Evolutionary conservation across 2,888 invertebrate species (phyloP), one percentile per base, ranked within the genome.

Genomic region (Bellardia bayeri): DNA sequence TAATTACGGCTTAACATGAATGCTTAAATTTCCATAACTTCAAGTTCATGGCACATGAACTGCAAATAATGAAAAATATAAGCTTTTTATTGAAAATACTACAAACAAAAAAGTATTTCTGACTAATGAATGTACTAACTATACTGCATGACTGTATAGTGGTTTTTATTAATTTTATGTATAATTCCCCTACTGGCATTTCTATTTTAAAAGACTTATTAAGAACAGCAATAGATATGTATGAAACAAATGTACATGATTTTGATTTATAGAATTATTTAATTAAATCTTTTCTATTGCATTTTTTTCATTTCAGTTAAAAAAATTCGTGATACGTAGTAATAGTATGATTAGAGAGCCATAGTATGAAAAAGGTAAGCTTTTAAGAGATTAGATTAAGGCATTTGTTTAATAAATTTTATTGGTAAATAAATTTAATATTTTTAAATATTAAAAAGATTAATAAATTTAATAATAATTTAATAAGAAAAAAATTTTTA

Each of bases 21-120:
- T 79, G 54, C 45, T 51, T 16, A 49, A 68, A 82, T 66, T 74
- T 86, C 42, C 61, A 82, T 74, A 49, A 45, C 9, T 56, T 69
- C 79, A 82, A 86, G 86, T 86, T 82, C 86, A 82, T 68, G 69
- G 82, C 16, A 54, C 40, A 49, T 33, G 3, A 76, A 76, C 37
- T 58, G 51, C 37, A 71, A 45, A 49, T 63, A 49, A 74, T 69
- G 5, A 40, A 58, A 58, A 30, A 74, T 51, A 4, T 16, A 4
- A 16, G 2, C 13, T 40, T 71, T n/a, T n/a, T 56, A 14, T 30
- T 0, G 9, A 13, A 45, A 45, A 45, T 13, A 13, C 37, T 30
- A 56, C 40, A 58, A 14, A n/a, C 13, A 58, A 40, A 23, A 5
- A 16, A 23, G 23, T 23, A 16, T 49, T 7, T 23, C 5, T 49